phyloP scores from a whole-genome alignment of 1,140 invertebrate genomes.

The Scaptomyza graminum region DNA sequence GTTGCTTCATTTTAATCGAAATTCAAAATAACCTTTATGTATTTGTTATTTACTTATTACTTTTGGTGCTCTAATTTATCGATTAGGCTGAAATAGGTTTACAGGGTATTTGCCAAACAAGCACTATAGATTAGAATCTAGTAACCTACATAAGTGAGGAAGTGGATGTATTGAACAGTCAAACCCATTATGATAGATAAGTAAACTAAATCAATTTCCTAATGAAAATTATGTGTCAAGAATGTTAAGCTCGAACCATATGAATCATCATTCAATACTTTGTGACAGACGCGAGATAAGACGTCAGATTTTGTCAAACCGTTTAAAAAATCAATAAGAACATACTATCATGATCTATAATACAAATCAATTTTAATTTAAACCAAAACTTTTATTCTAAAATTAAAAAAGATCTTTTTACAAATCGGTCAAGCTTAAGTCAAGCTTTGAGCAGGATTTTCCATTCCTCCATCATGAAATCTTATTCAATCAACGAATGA shows the following conservation, averaged over 20 bases:
- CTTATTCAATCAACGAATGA: constrained; percentile 23
- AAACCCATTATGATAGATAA: constrained; percentile 29
- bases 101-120: constrained; percentile 3
- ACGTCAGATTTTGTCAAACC: constrained; percentile 27
- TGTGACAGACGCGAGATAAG: constrained; percentile 10
- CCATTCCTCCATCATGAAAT: neutral
- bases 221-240: constrained; percentile 38
- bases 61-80: neutral
- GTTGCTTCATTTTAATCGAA: too few species aligned
- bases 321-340: constrained; percentile 32
- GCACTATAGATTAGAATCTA: neutral
- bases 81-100: neutral
- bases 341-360: neutral
- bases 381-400: constrained; percentile 7
- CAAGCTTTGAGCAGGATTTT: neutral
- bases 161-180: constrained; percentile 3
- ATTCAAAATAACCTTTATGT: too few species aligned
- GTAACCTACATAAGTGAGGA: constrained; percentile 16
- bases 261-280: constrained; percentile 44
- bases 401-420: neutral
- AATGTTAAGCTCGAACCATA: constrained; percentile 4
- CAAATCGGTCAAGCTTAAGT: too few species aligned
- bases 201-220: constrained; percentile 36
- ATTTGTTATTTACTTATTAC: too few species aligned
- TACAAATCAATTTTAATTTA: constrained; percentile 16